Conservation (phyloP, 1,140 invertebrate species). For the Acyrthosiphon pisum region DNA sequence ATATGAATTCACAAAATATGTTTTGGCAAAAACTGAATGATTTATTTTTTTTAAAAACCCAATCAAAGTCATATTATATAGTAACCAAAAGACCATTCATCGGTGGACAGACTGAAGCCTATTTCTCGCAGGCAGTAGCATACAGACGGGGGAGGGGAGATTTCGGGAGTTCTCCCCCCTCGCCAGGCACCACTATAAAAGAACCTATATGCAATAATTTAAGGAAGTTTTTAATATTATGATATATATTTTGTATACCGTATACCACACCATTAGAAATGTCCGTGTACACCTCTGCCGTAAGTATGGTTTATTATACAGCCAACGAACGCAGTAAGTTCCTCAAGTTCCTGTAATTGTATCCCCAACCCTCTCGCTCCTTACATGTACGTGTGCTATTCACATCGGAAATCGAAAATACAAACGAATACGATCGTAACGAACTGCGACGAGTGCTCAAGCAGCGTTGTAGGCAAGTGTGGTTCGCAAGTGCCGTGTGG, state of each 20-base stretch:
- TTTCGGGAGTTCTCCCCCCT: background rate
- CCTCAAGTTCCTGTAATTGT: too few relatives aligned
- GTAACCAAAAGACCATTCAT: background rate
- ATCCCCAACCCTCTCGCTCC: background rate
- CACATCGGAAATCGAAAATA: slow-evolving; percentile 1
- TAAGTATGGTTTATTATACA: too few relatives aligned
- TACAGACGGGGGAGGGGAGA: too few relatives aligned
- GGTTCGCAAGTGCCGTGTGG: background rate
- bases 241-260: background rate
- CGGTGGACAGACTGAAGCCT: background rate
- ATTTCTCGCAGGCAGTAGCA: too few relatives aligned
- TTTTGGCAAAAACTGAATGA: background rate
- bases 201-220: background rate
- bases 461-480: background rate
- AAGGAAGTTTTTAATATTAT: too few relatives aligned
- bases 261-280: too few relatives aligned
- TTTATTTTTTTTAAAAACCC: background rate
- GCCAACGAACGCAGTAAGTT: too few relatives aligned
- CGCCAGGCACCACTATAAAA: too few relatives aligned
- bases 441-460: background rate
- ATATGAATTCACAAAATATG: background rate
- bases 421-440: background rate
- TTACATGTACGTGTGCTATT: background rate
- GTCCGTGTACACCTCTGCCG: too few relatives aligned
- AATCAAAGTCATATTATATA: too few relatives aligned